Evolutionary conservation across 2,888 invertebrate species (phyloP).

Genomic region (Folsomia manolachei): DNA sequence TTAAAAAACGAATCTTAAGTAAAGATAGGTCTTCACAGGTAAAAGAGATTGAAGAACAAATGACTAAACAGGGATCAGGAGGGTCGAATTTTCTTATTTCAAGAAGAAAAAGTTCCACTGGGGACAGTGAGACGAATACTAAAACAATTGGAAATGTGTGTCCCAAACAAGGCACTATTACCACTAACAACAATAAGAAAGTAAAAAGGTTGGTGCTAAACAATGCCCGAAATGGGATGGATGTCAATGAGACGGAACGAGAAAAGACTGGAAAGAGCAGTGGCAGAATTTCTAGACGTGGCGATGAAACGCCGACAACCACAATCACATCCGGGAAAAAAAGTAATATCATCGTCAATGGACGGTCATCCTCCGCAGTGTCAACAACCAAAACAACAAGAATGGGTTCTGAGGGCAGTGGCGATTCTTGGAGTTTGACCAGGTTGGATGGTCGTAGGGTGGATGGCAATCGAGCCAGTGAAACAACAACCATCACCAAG

Average conservation of each 20-base stretch:
- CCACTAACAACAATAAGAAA: background rate
- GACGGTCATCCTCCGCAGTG: background rate
- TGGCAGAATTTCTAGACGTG: background rate
- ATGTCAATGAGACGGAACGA: background rate
- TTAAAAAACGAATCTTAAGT: conserved; percentile 9
- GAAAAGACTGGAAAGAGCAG: background rate
- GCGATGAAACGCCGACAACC: background rate
- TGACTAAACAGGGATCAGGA: background rate
- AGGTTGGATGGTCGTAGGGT: background rate
- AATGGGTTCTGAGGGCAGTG: too few relatives aligned
- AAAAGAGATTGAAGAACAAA: conserved; percentile 6
- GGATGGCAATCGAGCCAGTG: background rate
- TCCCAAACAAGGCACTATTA: background rate
- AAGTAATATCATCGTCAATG: background rate
- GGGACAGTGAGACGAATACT: conserved; percentile 11
- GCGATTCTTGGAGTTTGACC: background rate
- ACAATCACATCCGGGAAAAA: background rate
- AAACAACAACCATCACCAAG: background rate
- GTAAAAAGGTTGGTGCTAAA: background rate
- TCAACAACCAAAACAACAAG: conserved; percentile 25
- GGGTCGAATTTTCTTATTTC: background rate
- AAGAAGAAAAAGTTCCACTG: conserved; percentile 3
- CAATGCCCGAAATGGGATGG: conserved; percentile 3
- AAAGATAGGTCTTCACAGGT: conserved; percentile 13
- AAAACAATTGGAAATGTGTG: background rate